Evolutionary conservation across 1,140 invertebrate species (phyloP), one percentile per base, ranked within the genome.

Genomic region (Drosophila pseudoobscura): DNA sequence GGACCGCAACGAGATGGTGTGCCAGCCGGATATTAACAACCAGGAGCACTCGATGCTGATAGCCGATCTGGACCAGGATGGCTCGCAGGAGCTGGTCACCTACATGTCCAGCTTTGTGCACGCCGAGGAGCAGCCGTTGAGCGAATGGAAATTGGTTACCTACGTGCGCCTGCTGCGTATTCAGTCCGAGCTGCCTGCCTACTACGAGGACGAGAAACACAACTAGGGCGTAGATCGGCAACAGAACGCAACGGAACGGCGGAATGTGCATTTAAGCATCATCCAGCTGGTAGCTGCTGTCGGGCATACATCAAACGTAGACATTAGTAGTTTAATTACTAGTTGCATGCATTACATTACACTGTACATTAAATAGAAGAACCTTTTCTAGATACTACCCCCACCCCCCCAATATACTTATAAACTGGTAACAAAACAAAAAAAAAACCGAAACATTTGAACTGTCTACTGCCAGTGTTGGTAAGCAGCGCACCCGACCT

Each of bases 81-180:
- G 94, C 35, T 94, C 94, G 1, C 94, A 94, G 83, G 95, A 96
- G 92, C 80, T 97, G 17, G 95, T 96, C 35, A 95, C 94, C 47
- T 96, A 96, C 83, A 93, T 93, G 57, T 94, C 94, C 64, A 95
- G 93, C 5, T 96, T 94, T 89, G 85, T 93, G 13, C 92, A 93
- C 24, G 71, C 82, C 17, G 92, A 93, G 43, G 92, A 91, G 47
- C 88, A 89, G 26, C 76, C 90, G 2, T 72, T 89, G 4, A 78
- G 90, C 29, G 90, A 92, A 53, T 94, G 93, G 93, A 92, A 93
- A 35, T 83, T 96, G 29, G 92, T 93, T 43, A 95, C 94, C 7
- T 93, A 93, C 62, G 93, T 95, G 13, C 93, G 94, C 72, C 93
- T 95, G 29, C 93, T 95, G 57, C 92, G 94, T 41, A 90, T 96